Evolutionary conservation across 2,888 invertebrate species (phyloP).

Genomic region (Amiota minor): DNA sequence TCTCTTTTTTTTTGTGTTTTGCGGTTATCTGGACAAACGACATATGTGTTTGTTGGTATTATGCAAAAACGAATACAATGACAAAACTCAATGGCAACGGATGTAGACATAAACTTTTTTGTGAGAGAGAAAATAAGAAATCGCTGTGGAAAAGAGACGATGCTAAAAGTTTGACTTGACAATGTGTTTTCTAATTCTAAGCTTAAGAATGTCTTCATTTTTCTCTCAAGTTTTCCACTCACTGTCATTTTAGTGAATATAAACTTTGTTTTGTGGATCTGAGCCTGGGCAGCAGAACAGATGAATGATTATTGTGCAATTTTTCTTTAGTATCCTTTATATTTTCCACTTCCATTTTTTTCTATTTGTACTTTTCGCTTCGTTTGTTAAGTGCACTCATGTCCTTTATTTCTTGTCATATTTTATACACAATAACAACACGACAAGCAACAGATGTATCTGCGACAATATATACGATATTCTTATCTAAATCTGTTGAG

Average conservation of each 20-base stretch:
- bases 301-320: conserved; percentile 22
- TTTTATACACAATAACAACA: neutral
- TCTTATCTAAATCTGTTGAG: neutral
- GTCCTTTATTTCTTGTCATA: conserved; percentile 20
- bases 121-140: neutral
- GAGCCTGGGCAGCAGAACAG: neutral
- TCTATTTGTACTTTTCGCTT: neutral
- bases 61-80: neutral
- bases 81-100: conserved; percentile 28
- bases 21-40: neutral
- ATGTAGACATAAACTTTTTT: conserved; percentile 23
- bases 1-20: neutral
- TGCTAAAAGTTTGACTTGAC: conserved; percentile 9
- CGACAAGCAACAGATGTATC: conserved; percentile 17
- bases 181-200: conserved; percentile 17
- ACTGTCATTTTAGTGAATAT: neutral
- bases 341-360: neutral
- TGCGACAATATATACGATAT: neutral
- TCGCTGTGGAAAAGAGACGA: neutral
- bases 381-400: conserved; percentile 27
- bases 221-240: neutral
- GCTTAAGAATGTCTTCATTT: neutral
- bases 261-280: neutral
- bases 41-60: conserved; percentile 1
- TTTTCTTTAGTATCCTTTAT: conserved; percentile 7